Conservation (phyloP, 2,888 invertebrate genomes). For the Eristalis arbustorum region DNA sequence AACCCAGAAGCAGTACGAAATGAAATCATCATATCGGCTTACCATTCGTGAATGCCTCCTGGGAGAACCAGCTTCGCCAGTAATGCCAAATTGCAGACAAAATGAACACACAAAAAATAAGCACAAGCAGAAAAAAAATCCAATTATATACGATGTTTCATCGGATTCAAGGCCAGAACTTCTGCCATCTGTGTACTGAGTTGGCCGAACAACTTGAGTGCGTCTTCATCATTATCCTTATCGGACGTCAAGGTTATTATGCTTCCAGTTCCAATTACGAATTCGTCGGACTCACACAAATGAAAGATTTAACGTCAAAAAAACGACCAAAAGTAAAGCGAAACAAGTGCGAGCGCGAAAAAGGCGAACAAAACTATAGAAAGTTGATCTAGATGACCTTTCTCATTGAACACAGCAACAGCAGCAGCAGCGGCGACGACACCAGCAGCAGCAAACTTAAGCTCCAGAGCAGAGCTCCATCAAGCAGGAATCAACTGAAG, state of each 20-base stretch:
- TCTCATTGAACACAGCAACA: constrained; percentile 10
- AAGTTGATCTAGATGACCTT: constrained; percentile 70
- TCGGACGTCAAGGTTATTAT: constrained; percentile 49
- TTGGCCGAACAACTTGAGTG: constrained; percentile 25
- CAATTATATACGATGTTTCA: constrained; percentile 26
- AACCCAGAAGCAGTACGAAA: not conserved
- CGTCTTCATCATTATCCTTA: constrained; percentile 22
- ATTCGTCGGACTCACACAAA: constrained; percentile 31
- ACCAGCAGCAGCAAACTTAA: constrained; percentile 2
- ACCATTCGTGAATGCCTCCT: not conserved
- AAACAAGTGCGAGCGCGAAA: not conserved
- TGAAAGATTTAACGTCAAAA: constrained; percentile 35
- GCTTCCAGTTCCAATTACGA: constrained; percentile 50
- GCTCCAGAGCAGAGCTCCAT: not conserved
- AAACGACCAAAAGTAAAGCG: not conserved
- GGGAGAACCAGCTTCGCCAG: not conserved
- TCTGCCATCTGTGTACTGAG: constrained; percentile 20
- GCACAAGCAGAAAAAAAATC: constrained; percentile 40
- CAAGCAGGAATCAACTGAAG: not conserved
- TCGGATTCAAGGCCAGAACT: constrained; percentile 7
- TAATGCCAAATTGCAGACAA: not conserved
- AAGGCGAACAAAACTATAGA: constrained; percentile 32
- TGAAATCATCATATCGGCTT: not conserved
- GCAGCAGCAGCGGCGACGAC: not conserved
- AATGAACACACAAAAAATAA: not conserved